Evolutionary conservation across 2,888 invertebrate genomes (phyloP).

Genomic region (Actias luna): DNA sequence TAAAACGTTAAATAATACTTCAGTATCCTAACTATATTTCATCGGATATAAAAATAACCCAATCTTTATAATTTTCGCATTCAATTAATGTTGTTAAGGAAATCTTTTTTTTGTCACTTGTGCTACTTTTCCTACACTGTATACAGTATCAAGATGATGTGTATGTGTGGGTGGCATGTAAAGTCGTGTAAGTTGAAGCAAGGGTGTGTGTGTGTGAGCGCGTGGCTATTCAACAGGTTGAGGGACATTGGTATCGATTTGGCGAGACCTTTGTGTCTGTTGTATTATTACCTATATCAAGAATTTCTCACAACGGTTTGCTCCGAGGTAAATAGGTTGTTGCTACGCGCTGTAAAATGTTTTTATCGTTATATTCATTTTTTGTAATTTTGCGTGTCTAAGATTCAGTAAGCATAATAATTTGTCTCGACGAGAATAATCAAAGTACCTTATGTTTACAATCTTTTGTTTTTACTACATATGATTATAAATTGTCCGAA

Average conservation of each 20-base stretch:
- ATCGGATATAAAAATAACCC: too few relatives aligned
- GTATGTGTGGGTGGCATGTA: conserved; percentile 5
- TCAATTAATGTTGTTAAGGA: not conserved
- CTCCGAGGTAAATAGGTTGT: not conserved
- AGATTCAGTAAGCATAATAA: too few relatives aligned
- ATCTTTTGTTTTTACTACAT: too few relatives aligned
- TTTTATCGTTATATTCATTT: too few relatives aligned
- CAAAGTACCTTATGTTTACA: too few relatives aligned
- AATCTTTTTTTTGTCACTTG: not conserved
- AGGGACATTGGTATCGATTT: conserved; percentile 45
- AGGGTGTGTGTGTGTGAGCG: conserved; percentile 19
- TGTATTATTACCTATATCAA: not conserved
- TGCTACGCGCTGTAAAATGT: not conserved
- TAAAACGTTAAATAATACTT: too few relatives aligned
- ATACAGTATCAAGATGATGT: not conserved
- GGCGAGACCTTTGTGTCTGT: conserved; percentile 22
- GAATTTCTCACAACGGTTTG: not conserved
- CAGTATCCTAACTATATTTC: too few relatives aligned
- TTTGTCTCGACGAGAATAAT: too few relatives aligned
- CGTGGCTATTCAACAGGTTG: conserved; percentile 44
- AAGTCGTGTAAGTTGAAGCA: not conserved
- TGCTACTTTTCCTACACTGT: not conserved
- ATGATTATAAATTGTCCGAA: too few relatives aligned
- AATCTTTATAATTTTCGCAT: too few relatives aligned
- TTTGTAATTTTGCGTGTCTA: too few relatives aligned